Evolutionary conservation across 2,888 invertebrate species (phyloP).

Genomic region (Sesamia inferens): DNA sequence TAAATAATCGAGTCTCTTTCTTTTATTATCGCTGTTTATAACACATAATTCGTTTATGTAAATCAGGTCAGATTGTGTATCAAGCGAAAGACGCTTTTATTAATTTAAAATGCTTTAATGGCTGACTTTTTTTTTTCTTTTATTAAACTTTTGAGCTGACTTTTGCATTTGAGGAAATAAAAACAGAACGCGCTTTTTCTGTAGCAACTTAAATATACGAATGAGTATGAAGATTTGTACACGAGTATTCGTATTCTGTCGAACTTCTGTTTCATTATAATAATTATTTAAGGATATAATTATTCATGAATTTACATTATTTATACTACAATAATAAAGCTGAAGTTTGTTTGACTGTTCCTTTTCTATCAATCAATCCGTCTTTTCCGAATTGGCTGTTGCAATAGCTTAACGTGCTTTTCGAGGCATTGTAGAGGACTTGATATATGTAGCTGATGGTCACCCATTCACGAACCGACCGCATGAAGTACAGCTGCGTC

Average conservation of each 20-base stretch:
- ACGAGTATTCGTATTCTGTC: too few species aligned
- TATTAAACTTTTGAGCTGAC: too few species aligned
- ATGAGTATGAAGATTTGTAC: background rate
- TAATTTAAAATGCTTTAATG: slow-evolving; percentile 53
- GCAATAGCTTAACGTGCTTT: background rate
- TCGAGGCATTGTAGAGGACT: too few species aligned
- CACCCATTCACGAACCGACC: background rate
- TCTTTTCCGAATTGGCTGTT: background rate
- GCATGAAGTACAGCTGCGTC: too few species aligned
- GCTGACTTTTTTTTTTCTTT: slow-evolving; percentile 20
- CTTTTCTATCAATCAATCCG: background rate
- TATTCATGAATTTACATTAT: background rate
- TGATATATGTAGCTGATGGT: background rate
- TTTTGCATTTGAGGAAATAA: slow-evolving; percentile 29
- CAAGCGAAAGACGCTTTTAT: slow-evolving; percentile 44
- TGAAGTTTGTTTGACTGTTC: too few species aligned
- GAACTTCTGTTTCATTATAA: too few species aligned
- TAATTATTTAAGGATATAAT: too few species aligned
- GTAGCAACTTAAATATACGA: slow-evolving; percentile 12
- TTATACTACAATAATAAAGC: background rate
- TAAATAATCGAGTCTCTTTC: slow-evolving; percentile 49
- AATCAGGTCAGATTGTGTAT: slow-evolving; percentile 69
- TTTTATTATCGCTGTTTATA: slow-evolving; percentile 57
- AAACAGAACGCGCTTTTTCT: slow-evolving; percentile 40
- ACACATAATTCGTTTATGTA: slow-evolving; percentile 64